These are phyloP conservation scores for Muscicapa striata DNA, from an alignment of 2,797 vertebrate species.

Conservation along the genomic window DNA sequence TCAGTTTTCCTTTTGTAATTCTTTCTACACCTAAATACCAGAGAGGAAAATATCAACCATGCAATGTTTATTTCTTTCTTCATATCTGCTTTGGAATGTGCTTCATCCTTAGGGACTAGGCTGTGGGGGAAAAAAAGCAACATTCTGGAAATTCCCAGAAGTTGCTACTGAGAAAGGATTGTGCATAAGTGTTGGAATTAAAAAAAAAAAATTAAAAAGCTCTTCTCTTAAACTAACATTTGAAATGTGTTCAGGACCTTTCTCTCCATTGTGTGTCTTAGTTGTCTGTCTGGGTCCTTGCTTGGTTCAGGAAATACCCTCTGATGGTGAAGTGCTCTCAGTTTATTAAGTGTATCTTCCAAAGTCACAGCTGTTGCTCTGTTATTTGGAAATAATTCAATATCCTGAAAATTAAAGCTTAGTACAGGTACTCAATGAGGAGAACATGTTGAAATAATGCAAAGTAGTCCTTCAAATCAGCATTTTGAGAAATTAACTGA, in stretches of 20 bases:
- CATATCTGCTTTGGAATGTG: not conserved
- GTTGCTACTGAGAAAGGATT: not conserved
- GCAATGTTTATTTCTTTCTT: not conserved
- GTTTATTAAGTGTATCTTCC: not conserved
- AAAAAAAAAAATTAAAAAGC: not conserved
- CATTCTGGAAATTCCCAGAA: not conserved
- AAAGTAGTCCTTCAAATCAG: not conserved
- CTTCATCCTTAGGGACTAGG: not conserved
- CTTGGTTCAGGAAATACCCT: not conserved
- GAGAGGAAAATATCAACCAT: not conserved
- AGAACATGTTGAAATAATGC: not conserved
- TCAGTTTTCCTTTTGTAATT: slow-evolving; percentile 56
- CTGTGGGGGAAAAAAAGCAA: not conserved
- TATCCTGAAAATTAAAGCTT: not conserved
- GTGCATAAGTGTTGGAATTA: not conserved
- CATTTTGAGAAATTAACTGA: not conserved
- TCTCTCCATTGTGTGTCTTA: not conserved
- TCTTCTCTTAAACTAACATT: not conserved
- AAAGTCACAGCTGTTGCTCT: not conserved
- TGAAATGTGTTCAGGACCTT: not conserved
- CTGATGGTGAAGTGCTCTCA: not conserved
- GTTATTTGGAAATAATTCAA: not conserved
- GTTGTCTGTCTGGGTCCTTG: not conserved
- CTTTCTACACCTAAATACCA: slow-evolving; percentile 9
- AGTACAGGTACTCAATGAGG: not conserved